Base-by-base conservation (phyloP, 2,113 vertebrate genomes). In the Formicarius rufipectus region DNA sequence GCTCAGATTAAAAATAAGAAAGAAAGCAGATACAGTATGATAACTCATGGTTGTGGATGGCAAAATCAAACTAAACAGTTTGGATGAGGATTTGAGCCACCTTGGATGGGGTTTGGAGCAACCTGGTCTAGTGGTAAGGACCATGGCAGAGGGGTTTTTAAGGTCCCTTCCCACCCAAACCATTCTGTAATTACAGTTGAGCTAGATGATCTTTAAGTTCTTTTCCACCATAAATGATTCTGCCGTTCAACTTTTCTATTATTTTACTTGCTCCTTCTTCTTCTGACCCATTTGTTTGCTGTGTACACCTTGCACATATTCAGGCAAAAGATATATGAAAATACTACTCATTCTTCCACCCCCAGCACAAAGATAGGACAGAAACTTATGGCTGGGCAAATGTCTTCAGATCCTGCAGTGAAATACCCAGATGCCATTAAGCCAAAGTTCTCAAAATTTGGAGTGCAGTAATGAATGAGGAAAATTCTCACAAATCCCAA, bases 1-100 rank as follows among this genome's bases (percentile, higher is more conserved):
- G 1, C 3, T 66, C 10, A 56, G 12, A 68, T 27, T 42, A 60
- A 55, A 72, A 73, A 31, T 10, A 86, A 15, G 9, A 76, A 71
- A 4, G 7, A 35, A 66, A 67, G 1, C 3, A 31, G 23, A 0
- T 12, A 2, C 25, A 40, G 5, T 31, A 9, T 28, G 17, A 44
- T 22, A 71, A 6, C 4, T 67, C 45, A 24, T 27, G 7, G 1
- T 7, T 1, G 22, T 6, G 10, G 9, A 31, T 47, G 21, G 7
- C 13, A 60, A 83, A 45, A 49, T 5, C 4, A 63, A 30, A 39
- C 13, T 37, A 24, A 90, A 44, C 2, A 13, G 7, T 75, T 44
- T 58, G n/a, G 12, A 42, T 22, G 20, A 42, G 39, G 13, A 28
- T 42, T 31, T 44, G 40, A 42, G 13, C 39, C 39, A 44, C 19